phyloP scores from a whole-genome alignment of 1,140 invertebrate genomes.

The Trichonephila clavipes region DNA sequence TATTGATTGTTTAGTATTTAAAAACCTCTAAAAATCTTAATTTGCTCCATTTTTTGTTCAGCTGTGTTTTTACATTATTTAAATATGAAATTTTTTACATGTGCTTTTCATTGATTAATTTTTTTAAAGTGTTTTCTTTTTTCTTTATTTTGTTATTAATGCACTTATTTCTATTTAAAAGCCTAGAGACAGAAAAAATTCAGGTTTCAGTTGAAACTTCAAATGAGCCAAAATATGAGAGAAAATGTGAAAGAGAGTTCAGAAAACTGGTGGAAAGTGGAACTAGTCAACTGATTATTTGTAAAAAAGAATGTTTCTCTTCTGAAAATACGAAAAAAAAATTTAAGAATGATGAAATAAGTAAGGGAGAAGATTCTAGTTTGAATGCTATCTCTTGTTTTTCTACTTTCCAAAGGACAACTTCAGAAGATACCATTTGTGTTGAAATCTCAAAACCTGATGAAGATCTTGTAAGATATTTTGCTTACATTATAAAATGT shows the following conservation, averaged over 20 bases:
- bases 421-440: background rate
- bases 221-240: conserved; percentile 3
- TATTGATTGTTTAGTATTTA: too few relatives aligned
- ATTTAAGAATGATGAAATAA: background rate
- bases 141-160: background rate
- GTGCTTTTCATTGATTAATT: too few relatives aligned
- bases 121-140: too few relatives aligned
- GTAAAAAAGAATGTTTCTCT: background rate
- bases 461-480: background rate
- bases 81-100: too few relatives aligned
- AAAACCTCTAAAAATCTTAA: too few relatives aligned
- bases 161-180: background rate
- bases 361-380: background rate
- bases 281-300: background rate
- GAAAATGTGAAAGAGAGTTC: conserved; percentile 42
- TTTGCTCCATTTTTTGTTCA: too few relatives aligned
- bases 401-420: background rate
- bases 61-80: too few relatives aligned
- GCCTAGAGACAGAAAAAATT: background rate
- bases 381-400: background rate
- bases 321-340: conserved; percentile 25
- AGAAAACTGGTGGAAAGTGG: conserved; percentile 18
- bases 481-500: too few relatives aligned
- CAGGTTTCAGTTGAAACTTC: background rate
- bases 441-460: too few relatives aligned